Conservation (phyloP, 2,888 invertebrate genomes). For the Meghimatium bilineatum region DNA sequence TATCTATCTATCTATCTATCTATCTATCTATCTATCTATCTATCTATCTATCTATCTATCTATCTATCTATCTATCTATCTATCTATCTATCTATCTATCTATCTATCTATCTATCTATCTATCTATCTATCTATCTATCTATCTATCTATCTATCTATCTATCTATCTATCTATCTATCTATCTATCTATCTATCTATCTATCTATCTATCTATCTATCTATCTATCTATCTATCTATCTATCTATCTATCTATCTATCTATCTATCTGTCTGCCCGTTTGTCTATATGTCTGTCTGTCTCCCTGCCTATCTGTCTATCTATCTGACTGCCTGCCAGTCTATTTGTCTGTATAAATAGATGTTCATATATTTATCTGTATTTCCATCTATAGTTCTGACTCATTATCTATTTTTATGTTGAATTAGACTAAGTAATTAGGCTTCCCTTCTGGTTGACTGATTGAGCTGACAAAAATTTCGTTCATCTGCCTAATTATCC, state of each 20-base stretch:
- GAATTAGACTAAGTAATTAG: no score
- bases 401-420: no score
- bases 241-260: neutral
- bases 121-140: neutral
- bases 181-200: constrained; percentile 23
- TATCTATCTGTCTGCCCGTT: neutral
- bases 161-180: constrained; percentile 31
- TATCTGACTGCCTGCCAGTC: neutral
- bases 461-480: no score
- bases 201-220: constrained; percentile 28
- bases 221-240: constrained; percentile 37
- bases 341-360: neutral
- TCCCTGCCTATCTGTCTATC: neutral
- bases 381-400: neutral
- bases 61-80: neutral
- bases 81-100: neutral
- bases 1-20: constrained; percentile 5
- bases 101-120: neutral
- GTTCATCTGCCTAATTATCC: no score
- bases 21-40: neutral
- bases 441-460: no score
- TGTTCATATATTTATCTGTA: neutral
- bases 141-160: constrained; percentile 9
- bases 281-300: constrained; percentile 26
- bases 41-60: neutral